Percentiles rank a stretch among this genome's conserved stretches.
Conservation (phyloP, 2,113 vertebrate species). For the Bothrops jararaca region DNA sequence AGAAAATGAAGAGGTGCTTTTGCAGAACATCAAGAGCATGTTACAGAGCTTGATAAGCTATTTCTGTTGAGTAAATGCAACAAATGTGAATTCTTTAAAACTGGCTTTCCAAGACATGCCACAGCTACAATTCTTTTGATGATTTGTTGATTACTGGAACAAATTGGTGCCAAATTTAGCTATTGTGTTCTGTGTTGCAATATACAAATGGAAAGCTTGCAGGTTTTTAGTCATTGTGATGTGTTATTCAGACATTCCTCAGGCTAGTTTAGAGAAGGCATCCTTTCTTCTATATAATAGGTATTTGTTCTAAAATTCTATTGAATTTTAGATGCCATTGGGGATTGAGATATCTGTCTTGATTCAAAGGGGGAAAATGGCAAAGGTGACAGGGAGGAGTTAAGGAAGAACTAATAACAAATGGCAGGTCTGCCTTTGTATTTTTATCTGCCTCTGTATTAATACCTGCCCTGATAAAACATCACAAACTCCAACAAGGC, state of each 20-base stretch:
- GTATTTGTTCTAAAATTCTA: not conserved
- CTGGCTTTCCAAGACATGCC: not conserved
- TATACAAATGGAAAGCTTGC: not conserved
- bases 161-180: not conserved
- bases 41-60: not conserved
- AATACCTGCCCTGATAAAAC: not conserved
- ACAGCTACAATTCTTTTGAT: not conserved
- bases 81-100: not conserved
- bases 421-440: not conserved
- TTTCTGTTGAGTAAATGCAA: not conserved
- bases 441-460: not conserved
- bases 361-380: not conserved
- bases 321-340: not conserved
- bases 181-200: not conserved
- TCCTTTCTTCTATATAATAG: not conserved
- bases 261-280: not conserved
- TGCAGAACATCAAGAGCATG: not conserved
- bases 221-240: not conserved
- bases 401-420: not conserved
- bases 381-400: not conserved
- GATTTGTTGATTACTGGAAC: not conserved
- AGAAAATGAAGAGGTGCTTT: not conserved
- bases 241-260: not conserved
- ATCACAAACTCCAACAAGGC: slow-evolving; percentile 6
- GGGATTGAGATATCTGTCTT: not conserved